Conservation (phyloP, 2,888 invertebrate species). For the Agrochola lota region DNA sequence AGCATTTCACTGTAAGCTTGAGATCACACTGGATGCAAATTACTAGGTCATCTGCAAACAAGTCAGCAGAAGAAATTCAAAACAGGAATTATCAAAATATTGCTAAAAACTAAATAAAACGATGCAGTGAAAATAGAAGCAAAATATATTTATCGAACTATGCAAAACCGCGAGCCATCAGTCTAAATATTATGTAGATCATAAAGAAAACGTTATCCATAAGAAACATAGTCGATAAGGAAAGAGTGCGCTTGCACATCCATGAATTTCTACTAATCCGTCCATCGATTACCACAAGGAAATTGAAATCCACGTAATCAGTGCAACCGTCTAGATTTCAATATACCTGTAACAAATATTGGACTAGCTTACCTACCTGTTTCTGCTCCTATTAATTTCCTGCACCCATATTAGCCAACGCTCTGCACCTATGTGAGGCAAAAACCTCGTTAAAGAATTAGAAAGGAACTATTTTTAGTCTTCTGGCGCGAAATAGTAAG, state of each 20-base stretch:
- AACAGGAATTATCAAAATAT: neutral
- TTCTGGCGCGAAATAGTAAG: constrained; percentile 41
- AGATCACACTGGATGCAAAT: constrained; percentile 21
- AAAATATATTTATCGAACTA: neutral
- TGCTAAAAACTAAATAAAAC: neutral
- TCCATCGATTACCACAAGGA: constrained; percentile 26
- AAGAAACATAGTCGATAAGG: constrained; percentile 1
- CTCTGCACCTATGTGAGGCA: constrained; percentile 61
- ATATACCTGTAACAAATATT: constrained; percentile 34
- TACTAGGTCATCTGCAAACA: neutral
- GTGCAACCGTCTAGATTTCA: constrained; percentile 16
- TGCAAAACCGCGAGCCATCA: neutral
- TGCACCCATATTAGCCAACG: constrained; percentile 63
- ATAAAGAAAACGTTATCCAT: neutral
- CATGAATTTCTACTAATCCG: constrained; percentile 13
- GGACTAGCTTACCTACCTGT: constrained; percentile 37
- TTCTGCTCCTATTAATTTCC: constrained; percentile 66
- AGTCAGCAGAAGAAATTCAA: neutral
- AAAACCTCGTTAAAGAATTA: constrained; percentile 65
- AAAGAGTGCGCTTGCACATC: constrained; percentile 6
- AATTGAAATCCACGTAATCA: constrained; percentile 46
- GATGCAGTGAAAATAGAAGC: neutral
- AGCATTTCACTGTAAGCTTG: constrained; percentile 29
- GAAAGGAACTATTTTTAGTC: constrained; percentile 66
- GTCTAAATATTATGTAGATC: neutral